phyloP scores from a whole-genome alignment of 2,113 vertebrate species.

The Erpornis zantholeuca region DNA sequence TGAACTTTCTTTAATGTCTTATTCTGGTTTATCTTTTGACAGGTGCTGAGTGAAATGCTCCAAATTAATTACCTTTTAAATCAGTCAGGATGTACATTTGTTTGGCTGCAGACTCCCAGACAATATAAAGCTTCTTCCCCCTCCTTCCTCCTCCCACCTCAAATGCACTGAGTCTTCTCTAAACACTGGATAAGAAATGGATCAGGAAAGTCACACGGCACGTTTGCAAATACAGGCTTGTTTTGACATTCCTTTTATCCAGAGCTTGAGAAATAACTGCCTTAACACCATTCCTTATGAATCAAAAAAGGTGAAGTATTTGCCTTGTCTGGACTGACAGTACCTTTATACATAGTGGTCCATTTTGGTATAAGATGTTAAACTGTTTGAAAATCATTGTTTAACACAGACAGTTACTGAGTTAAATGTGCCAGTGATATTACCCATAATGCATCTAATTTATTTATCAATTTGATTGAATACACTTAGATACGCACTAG shows the following conservation, averaged over 20 bases:
- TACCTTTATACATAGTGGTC: neutral
- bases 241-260: constrained; percentile 17
- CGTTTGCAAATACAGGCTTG: neutral
- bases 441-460: neutral
- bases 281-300: neutral
- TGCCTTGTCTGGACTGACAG: neutral
- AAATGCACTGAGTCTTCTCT: neutral
- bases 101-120: neutral
- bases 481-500: neutral
- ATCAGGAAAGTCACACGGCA: neutral
- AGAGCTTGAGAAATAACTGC: neutral
- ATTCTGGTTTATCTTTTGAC: constrained; percentile 43
- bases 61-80: constrained; percentile 52
- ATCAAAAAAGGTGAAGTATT: neutral
- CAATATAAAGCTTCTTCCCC: neutral
- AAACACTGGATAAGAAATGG: neutral
- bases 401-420: neutral
- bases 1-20: constrained; percentile 6
- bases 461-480: neutral
- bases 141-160: neutral
- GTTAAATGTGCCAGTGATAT: neutral
- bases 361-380: neutral
- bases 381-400: neutral
- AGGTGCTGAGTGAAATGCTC: constrained; percentile 62
- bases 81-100: neutral